Base-by-base conservation (phyloP, 2,797 vertebrate species). In the Cottoperca gobio region DNA sequence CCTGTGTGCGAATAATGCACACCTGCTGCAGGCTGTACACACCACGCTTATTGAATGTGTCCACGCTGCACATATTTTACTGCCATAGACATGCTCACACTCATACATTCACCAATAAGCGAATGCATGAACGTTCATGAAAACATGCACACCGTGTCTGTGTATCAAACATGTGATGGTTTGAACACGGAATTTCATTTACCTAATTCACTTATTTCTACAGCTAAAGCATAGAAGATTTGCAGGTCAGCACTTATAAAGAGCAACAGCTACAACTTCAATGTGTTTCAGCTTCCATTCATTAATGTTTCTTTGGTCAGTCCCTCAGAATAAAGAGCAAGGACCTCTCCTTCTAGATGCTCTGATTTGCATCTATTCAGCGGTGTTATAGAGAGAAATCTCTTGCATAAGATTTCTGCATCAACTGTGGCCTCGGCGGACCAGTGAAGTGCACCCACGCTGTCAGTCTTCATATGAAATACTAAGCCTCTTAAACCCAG, bases 21-120 rank as follows among this genome's bases (percentile, higher is more conserved):
- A 78, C 60, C 86, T 81, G 70, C 85, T 86, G 76, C 83, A 83
- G 90, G 88, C 88, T 83, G 78, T 53, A 79, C 83, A 76, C 14
- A 60, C 50, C 68, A 66, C 75, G 67, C 72, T 86, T 79, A 82
- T 76, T 86, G 84, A 87, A 86, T 73, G 14, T 64, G 65, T 82
- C 70, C 69, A 35, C 54, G 31, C 49, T 69, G 61, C 75, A 77
- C 64, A 79, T 81, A 67, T 71, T 73, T 76, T 62, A 66, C 49
- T 58, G 31, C 46, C 60, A 28, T 11, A 61, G 39, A 75, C 75
- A 33, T 21, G 24, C 31, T 62, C 42, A 62, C 46, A 45, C 37
- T 31, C 28, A 35, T 5, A 16, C 19, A 39, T 13, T 21, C 54
- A 54, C 33, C 31, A n/a, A 69, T 9, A 48, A 8, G 48, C 48